Base-by-base conservation (phyloP, 2,888 invertebrate genomes). In the Margaritifera margaritifera region DNA sequence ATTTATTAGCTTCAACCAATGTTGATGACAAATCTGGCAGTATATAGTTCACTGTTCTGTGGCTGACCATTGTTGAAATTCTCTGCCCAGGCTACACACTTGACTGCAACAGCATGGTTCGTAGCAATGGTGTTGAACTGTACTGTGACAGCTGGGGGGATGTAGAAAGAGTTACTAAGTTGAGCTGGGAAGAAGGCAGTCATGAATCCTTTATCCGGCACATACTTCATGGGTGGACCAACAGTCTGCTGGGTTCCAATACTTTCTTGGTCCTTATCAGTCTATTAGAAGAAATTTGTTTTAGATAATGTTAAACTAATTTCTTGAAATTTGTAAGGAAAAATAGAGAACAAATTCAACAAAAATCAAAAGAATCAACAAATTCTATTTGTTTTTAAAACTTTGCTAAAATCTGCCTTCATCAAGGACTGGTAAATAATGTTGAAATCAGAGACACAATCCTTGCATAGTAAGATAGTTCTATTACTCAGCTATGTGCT, bases 111-210 rank as follows among this genome's bases (percentile, higher is more conserved):
- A 6, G 66, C 65, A 27, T 64, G 66, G 58, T 69, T 62, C 8
- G 70, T 72, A 27, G 63, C 58, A 8, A 80, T 8, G 4, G 74
- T 66, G 65, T 78, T 80, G 62, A 82, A 81, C 57, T 80, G 74
- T 0, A 81, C 79, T 80, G 81, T 80, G 27, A 80, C 80, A 8
- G 75, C 75, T 19, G 82, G 82, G 19, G 62, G 22, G 11, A 80
- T 66, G 67, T 80, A 78, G 8, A 68, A 51, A 1, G 66, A 55
- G 22, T 62, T 62, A 5, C 63, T 58, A n/a, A 42, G 62, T 56
- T 69, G 62, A 22, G 53, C 60, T 6, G 72, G 69, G 66, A 75
- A 81, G 54, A 66, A 81, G 69, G 72, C 75, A 20, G 71, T 52
- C 6, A 80, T 76, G 60, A 80, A 82, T 24, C 82, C 80, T 15